Percentiles rank a stretch among this genome's conserved stretches.
Conservation (phyloP, 2,888 invertebrate genomes). For the Tenthredo notha region DNA sequence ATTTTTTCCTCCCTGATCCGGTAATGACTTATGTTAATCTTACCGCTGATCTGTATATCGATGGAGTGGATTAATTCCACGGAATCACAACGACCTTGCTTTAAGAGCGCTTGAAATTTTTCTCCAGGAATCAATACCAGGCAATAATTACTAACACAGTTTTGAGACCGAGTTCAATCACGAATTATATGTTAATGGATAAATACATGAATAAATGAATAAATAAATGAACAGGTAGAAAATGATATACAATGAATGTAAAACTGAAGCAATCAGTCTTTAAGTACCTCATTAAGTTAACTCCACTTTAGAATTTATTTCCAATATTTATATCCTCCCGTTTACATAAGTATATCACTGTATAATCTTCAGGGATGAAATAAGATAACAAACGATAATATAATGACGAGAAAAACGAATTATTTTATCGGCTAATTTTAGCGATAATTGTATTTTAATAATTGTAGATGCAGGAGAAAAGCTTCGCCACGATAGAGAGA, state of each 20-base stretch:
- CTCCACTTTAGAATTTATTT: constrained; percentile 2
- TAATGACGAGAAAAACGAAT: background rate
- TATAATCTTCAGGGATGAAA: background rate
- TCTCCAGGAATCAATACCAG: background rate
- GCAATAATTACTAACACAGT: background rate
- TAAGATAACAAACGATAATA: background rate
- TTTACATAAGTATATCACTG: background rate
- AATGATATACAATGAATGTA: constrained; percentile 19
- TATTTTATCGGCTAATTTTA: background rate
- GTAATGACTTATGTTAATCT: constrained; percentile 2
- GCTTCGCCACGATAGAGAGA: background rate
- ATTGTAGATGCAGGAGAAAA: background rate
- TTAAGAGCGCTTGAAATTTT: background rate
- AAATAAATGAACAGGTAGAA: background rate
- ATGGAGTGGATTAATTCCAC: background rate
- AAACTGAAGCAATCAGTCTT: background rate
- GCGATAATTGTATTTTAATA: background rate
- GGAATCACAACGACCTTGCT: background rate
- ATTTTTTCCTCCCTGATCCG: background rate
- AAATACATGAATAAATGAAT: constrained; percentile 24
- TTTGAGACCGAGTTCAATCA: background rate
- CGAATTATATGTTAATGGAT: background rate
- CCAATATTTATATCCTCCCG: background rate
- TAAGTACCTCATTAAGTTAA: constrained; percentile 42
- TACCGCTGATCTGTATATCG: background rate